Evolutionary conservation across 2,113 vertebrate species (phyloP).

Genomic region (Callospermophilus lateralis): DNA sequence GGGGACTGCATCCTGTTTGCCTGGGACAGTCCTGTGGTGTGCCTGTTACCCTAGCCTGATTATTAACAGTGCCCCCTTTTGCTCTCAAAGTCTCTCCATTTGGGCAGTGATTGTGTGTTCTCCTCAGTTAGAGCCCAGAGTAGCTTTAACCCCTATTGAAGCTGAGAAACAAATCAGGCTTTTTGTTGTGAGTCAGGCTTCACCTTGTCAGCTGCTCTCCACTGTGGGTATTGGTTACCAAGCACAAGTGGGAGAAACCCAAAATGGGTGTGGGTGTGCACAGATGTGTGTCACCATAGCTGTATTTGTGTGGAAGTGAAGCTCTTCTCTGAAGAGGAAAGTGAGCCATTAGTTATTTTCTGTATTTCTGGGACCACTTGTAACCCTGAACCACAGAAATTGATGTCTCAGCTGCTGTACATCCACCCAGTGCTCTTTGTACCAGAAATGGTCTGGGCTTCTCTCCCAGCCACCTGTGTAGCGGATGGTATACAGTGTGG

Average conservation of each 20-base stretch:
- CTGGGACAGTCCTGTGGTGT: background rate
- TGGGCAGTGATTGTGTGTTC: background rate
- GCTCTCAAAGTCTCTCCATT: background rate
- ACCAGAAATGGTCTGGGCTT: constrained; percentile 95
- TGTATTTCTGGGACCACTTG: constrained; percentile 94
- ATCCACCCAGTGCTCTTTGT: constrained; percentile 93
- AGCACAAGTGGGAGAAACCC: fast-evolving
- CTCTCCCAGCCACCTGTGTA: constrained; percentile 93
- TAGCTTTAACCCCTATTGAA: background rate
- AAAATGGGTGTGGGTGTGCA: fast-evolving
- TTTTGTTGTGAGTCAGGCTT: background rate
- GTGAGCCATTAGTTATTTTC: background rate
- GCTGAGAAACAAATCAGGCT: background rate
- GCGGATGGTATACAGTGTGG: constrained; percentile 90
- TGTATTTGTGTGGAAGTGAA: too few relatives aligned
- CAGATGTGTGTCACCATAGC: background rate
- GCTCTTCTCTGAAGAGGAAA: background rate
- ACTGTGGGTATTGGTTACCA: background rate
- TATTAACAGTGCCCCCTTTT: background rate
- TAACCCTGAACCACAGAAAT: constrained; percentile 94
- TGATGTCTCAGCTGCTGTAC: constrained; percentile 94
- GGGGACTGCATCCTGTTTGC: too few relatives aligned
- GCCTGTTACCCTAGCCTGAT: background rate
- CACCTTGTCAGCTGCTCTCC: background rate
- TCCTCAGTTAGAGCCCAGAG: background rate